phyloP scores from a whole-genome alignment of 2,888 invertebrate species.

The Iphiclides podalirius region DNA sequence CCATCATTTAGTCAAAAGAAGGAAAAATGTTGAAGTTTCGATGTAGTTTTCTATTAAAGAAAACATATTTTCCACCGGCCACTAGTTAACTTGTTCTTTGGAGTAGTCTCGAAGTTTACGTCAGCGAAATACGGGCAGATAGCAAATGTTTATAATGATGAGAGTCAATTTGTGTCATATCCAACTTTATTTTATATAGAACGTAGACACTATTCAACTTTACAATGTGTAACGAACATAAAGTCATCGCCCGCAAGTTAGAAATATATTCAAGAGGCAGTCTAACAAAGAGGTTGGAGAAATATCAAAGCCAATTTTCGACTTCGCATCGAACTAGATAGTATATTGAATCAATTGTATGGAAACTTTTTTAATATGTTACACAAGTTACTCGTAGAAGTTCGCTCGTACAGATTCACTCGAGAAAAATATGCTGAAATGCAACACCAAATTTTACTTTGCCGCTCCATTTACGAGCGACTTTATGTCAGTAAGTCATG shows the following conservation, averaged over 20 bases:
- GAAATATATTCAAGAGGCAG: no score
- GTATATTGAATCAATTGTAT: slow-evolving; percentile 23
- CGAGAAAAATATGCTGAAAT: slow-evolving; percentile 24
- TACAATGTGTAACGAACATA: no score
- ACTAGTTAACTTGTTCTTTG: slow-evolving; percentile 22
- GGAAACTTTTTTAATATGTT: slow-evolving; percentile 29
- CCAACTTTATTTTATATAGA: slow-evolving; percentile 1
- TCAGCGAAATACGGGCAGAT: slow-evolving; percentile 17
- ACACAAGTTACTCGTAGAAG: slow-evolving; percentile 19
- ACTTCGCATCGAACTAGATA: slow-evolving; percentile 21
- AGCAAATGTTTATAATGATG: slow-evolving; percentile 17
- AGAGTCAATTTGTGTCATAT: neutral
- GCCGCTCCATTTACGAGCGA: slow-evolving; percentile 21
- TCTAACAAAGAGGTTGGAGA: no score
- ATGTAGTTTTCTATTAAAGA: slow-evolving; percentile 24
- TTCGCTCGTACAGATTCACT: slow-evolving; percentile 15
- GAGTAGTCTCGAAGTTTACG: slow-evolving; percentile 16
- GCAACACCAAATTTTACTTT: slow-evolving; percentile 25
- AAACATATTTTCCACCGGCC: slow-evolving; percentile 21
- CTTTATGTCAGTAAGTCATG: slow-evolving; percentile 22
- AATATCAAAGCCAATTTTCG: slow-evolving; percentile 26
- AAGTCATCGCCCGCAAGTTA: no score
- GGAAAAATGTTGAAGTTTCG: slow-evolving; percentile 20
- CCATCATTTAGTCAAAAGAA: slow-evolving; percentile 23
- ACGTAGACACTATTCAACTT: no score